Evolutionary conservation across 2,113 vertebrate genomes (phyloP).

Genomic region (Callipepla squamata): DNA sequence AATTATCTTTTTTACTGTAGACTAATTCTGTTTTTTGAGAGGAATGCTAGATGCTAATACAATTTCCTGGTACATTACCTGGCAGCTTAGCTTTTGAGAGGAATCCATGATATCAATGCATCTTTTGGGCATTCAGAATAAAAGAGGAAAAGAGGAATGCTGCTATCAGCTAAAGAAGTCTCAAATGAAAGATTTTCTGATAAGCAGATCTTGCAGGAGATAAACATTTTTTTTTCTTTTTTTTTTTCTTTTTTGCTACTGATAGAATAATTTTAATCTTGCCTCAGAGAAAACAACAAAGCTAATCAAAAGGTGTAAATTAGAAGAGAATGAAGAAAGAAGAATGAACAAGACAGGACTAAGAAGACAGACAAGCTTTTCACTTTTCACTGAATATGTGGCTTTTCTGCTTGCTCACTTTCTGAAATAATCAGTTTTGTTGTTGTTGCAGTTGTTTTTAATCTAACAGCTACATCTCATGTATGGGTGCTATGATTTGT

Average conservation of each 20-base stretch:
- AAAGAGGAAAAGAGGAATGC: not conserved
- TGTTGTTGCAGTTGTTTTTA: not conserved
- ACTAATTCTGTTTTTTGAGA: not conserved
- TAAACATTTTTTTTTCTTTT: not conserved
- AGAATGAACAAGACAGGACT: not conserved
- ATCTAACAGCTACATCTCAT: not conserved
- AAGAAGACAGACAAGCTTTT: not conserved
- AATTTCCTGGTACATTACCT: not conserved
- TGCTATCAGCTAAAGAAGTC: not conserved
- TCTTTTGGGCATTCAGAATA: not conserved
- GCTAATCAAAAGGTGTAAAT: not conserved
- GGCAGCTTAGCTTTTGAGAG: not conserved
- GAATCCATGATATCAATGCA: not conserved
- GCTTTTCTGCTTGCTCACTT: not conserved
- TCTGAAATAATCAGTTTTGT: not conserved
- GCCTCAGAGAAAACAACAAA: not conserved
- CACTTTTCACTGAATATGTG: not conserved
- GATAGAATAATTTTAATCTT: not conserved
- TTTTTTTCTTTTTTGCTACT: not conserved
- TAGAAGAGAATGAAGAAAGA: not conserved
- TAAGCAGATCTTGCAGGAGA: not conserved
- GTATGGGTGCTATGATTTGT: not conserved
- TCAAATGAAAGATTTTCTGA: not conserved
- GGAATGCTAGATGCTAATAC: rapidly evolving
- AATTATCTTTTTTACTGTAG: not conserved